Conservation (phyloP, 2,888 invertebrate genomes). For the Elmis aenea region DNA sequence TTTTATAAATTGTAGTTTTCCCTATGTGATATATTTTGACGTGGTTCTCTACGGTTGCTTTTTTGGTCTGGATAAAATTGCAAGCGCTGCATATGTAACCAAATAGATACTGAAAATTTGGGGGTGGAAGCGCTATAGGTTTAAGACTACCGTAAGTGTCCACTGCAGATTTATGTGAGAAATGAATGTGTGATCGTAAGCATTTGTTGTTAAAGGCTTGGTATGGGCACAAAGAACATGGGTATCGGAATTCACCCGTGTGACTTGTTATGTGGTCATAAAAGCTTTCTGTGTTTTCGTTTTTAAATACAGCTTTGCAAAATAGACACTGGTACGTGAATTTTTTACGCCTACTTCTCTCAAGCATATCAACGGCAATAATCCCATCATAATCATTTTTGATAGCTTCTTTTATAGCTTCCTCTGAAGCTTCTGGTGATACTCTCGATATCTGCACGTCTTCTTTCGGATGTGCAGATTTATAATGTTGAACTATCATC, state of each 20-base stretch:
- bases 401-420: constrained; percentile 53
- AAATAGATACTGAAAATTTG: constrained; percentile 33
- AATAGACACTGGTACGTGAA: constrained; percentile 37
- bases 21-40: constrained; percentile 53
- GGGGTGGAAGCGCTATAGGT: constrained; percentile 17
- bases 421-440: constrained; percentile 48
- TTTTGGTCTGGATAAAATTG: constrained; percentile 65
- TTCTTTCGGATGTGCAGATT: constrained; percentile 56
- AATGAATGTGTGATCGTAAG: constrained; percentile 30
- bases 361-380: constrained; percentile 20
- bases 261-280: constrained; percentile 72
- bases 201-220: constrained; percentile 31
- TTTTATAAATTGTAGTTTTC: constrained; percentile 44
- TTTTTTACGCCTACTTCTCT: constrained; percentile 17
- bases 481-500: constrained; percentile 64
- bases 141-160: constrained; percentile 32
- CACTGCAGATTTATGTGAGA: constrained; percentile 27
- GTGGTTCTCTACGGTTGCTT: constrained; percentile 59
- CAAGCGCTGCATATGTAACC: constrained; percentile 69
- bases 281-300: constrained; percentile 45
- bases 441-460: constrained; percentile 63
- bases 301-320: constrained; percentile 32
- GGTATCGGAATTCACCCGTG: constrained; percentile 71
- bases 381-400: constrained; percentile 26
- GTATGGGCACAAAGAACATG: constrained; percentile 57